phyloP scores from a whole-genome alignment of 2,113 vertebrate genomes.

The Brienomyrus longianalis region DNA sequence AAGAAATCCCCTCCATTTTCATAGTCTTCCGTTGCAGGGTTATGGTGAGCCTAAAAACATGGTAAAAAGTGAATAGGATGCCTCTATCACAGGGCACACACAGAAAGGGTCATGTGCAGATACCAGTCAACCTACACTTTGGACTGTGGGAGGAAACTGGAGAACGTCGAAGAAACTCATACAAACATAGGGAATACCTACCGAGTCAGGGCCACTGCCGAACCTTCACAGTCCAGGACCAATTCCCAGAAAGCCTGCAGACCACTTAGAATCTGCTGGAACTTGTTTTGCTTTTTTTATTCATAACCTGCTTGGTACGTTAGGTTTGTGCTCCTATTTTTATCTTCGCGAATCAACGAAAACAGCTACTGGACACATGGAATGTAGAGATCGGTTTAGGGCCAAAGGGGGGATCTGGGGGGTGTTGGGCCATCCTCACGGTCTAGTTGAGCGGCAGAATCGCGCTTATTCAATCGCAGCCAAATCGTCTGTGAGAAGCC shows the following conservation, averaged over 20 bases:
- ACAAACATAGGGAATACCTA: neutral
- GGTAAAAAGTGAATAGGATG: neutral
- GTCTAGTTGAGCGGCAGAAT: neutral
- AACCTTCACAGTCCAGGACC: neutral
- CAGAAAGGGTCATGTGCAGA: neutral
- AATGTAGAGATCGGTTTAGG: neutral
- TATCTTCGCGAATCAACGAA: neutral
- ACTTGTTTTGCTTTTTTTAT: neutral
- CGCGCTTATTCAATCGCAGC: slow-evolving; percentile 3
- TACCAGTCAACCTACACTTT: neutral
- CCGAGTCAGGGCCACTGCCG: neutral
- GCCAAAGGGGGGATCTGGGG: neutral
- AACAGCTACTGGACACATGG: neutral
- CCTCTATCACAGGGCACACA: neutral
- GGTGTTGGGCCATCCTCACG: neutral
- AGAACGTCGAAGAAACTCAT: neutral
- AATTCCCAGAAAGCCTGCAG: neutral
- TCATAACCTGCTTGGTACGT: neutral
- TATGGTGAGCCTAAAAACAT: neutral
- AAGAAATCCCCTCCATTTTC: neutral
- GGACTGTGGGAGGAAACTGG: neutral
- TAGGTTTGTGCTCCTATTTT: neutral
- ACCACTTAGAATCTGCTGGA: neutral
- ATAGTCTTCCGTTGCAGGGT: no score
- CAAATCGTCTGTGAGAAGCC: neutral